phyloP scores from a whole-genome alignment of 2,888 invertebrate genomes.

The Coelopa pilipes region DNA sequence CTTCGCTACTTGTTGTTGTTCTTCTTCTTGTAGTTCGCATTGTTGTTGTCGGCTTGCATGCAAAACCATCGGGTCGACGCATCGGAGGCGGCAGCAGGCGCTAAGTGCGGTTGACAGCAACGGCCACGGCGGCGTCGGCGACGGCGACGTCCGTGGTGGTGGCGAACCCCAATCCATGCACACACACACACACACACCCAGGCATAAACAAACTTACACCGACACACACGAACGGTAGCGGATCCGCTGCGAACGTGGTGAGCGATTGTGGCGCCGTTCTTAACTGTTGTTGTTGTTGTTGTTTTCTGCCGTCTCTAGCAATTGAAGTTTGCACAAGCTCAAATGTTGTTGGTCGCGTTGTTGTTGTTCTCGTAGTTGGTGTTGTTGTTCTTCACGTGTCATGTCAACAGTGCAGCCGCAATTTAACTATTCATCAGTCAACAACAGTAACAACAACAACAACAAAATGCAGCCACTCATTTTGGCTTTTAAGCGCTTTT shows the following conservation, averaged over 20 bases:
- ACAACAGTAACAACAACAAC: conserved; percentile 20
- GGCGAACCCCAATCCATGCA: background rate
- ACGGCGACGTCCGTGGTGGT: background rate
- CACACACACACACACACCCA: background rate
- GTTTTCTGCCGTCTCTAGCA: background rate
- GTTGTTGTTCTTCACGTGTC: background rate
- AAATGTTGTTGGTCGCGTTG: conserved; percentile 1
- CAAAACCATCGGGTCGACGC: background rate
- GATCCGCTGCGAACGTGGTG: no score
- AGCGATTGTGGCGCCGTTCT: conserved; percentile 22
- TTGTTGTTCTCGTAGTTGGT: conserved; percentile 12
- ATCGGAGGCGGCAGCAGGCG: background rate
- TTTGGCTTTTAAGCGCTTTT: conserved; percentile 14
- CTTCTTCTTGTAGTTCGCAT: background rate
- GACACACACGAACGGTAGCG: conserved; percentile 11
- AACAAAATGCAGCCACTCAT: conserved; percentile 2
- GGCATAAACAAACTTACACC: background rate
- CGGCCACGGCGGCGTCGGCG: background rate
- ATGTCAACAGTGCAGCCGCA: conserved; percentile 9
- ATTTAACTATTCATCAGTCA: conserved; percentile 2
- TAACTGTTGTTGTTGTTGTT: background rate
- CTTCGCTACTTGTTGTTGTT: background rate
- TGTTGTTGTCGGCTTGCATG: background rate
- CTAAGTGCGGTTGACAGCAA: conserved; percentile 1
- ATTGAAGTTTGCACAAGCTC: conserved; percentile 2